A percentile compares a stretch with the other conserved stretches of the same genome.
Evolutionary conservation across 1,140 invertebrate species (phyloP).

Genomic region (Microplitis mediator): DNA sequence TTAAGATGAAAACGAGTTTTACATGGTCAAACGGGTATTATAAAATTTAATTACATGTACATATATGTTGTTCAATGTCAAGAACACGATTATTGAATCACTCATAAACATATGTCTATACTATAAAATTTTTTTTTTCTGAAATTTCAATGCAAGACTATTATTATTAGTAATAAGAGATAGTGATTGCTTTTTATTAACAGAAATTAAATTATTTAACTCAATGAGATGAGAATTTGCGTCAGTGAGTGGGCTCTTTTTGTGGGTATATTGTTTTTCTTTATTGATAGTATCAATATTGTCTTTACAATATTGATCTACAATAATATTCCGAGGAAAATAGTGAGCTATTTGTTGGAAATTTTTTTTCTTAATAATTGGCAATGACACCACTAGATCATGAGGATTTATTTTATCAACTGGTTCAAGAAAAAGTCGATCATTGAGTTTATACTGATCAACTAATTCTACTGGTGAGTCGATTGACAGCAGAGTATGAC

Average conservation of each 20-base stretch:
- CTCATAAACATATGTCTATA: not conserved
- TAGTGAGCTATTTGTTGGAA: slow-evolving; percentile 46
- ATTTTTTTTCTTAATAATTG: slow-evolving; percentile 40
- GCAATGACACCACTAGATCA: slow-evolving; percentile 46
- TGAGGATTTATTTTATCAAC: slow-evolving; percentile 35
- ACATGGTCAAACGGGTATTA: not conserved
- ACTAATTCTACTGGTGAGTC: slow-evolving; percentile 41
- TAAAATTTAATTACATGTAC: not conserved
- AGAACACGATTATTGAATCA: not conserved
- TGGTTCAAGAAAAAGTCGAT: slow-evolving; percentile 48
- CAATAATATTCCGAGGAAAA: slow-evolving; percentile 44
- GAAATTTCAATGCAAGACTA: slow-evolving; percentile 48
- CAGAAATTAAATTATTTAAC: slow-evolving; percentile 28
- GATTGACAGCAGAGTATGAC: slow-evolving; percentile 35
- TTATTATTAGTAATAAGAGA: slow-evolving; percentile 28
- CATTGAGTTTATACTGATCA: slow-evolving; percentile 46
- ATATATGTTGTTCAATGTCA: not conserved
- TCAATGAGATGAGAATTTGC: not conserved
- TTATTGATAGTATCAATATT: slow-evolving; percentile 43
- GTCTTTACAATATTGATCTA: slow-evolving; percentile 43
- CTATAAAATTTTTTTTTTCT: slow-evolving; percentile 42
- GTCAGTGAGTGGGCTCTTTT: too few relatives aligned
- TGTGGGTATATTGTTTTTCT: too few relatives aligned
- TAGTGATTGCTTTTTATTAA: slow-evolving; percentile 41
- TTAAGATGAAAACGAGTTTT: not conserved